Evolutionary conservation across 2,797 vertebrate species (phyloP).

Genomic region (Cyclopterus lumpus): DNA sequence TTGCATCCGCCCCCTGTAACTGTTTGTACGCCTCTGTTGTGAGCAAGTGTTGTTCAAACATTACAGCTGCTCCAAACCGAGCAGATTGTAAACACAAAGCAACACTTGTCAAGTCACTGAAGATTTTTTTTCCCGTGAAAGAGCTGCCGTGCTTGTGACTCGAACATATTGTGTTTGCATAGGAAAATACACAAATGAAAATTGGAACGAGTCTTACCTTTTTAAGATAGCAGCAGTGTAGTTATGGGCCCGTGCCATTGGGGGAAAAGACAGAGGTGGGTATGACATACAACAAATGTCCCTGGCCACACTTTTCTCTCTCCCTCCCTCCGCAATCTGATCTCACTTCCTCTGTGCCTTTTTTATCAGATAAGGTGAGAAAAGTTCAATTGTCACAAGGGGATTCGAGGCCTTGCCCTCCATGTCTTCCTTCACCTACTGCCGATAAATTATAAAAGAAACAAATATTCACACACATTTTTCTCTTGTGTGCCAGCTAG

Average conservation of each 20-base stretch:
- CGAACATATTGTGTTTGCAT: neutral
- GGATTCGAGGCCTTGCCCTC: neutral
- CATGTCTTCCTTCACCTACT: neutral
- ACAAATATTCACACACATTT: neutral
- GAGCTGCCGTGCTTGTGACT: neutral
- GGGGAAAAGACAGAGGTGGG: neutral
- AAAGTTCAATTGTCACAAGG: neutral
- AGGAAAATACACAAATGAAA: neutral
- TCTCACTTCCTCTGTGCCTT: neutral
- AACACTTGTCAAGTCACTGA: neutral
- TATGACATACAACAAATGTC: neutral
- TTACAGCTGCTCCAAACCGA: conserved; percentile 15
- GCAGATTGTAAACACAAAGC: conserved; percentile 18
- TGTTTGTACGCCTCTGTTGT: no score
- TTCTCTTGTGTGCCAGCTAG: neutral
- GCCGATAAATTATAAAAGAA: neutral
- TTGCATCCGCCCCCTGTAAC: conserved; percentile 10
- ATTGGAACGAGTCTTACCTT: neutral
- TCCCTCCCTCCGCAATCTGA: conserved; percentile 4
- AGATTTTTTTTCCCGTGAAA: conserved; percentile 7
- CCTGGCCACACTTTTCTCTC: neutral
- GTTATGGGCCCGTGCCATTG: neutral
- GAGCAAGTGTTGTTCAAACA: conserved; percentile 19
- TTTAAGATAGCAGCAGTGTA: neutral
- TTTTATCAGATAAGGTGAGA: conserved; percentile 7